These are phyloP conservation scores for Pagrus major DNA, from an alignment of 2,113 vertebrate species.

Conservation along the genomic window DNA sequence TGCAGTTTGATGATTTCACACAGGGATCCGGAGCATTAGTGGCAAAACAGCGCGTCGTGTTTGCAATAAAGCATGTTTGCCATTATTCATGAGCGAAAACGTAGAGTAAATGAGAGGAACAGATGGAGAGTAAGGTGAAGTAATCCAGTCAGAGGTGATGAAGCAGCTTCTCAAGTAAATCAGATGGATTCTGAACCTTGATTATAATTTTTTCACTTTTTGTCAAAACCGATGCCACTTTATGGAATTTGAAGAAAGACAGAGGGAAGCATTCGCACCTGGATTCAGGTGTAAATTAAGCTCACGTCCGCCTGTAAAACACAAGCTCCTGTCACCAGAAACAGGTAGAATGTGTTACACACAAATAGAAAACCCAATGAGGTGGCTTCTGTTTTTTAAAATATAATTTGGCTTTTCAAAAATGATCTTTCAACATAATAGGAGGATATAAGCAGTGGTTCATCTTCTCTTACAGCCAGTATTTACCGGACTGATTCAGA, in stretches of 20 bases:
- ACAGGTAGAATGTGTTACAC: not conserved
- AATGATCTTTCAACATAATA: not conserved
- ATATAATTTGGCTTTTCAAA: not conserved
- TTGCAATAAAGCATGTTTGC: constrained; percentile 16
- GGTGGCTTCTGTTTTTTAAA: not conserved
- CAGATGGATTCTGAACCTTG: not conserved
- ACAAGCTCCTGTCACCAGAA: not conserved
- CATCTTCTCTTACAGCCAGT: not conserved
- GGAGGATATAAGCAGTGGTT: not conserved
- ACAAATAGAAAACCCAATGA: not conserved
- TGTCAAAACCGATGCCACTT: constrained; percentile 1
- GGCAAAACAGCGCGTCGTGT: constrained; percentile 13
- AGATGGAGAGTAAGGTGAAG: constrained; percentile 25
- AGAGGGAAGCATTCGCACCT: not conserved
- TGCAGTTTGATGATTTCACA: constrained; percentile 21
- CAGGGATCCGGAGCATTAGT: constrained; percentile 17
- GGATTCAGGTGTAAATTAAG: not conserved
- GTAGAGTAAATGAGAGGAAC: constrained; percentile 22
- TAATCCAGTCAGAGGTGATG: constrained; percentile 9
- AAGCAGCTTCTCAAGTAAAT: constrained; percentile 23
- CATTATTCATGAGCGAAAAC: constrained; percentile 24
- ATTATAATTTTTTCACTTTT: not conserved
- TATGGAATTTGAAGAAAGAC: not conserved
- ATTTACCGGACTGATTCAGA: not conserved
- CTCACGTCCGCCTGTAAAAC: not conserved